Conservation (phyloP, 1,140 invertebrate species). For the Pseudomyrmex concolor region DNA sequence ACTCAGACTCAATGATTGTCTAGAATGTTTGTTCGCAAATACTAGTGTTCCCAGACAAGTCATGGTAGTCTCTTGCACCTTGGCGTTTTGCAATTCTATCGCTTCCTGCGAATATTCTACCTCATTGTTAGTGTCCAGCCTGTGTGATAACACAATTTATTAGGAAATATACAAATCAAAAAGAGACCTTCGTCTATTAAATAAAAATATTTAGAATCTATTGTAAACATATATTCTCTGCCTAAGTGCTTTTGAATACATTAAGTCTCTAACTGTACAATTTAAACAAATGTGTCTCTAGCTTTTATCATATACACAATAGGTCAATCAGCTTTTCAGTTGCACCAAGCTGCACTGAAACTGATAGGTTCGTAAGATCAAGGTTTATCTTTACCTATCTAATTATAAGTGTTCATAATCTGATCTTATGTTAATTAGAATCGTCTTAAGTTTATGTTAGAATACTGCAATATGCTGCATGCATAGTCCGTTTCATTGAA, state of each 20-base stretch:
- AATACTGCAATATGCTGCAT: too few relatives aligned
- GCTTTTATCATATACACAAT: too few relatives aligned
- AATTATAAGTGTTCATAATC: too few relatives aligned
- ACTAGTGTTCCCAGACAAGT: slow-evolving; percentile 83
- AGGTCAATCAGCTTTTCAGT: too few relatives aligned
- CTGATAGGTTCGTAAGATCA: too few relatives aligned
- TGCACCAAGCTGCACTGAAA: too few relatives aligned
- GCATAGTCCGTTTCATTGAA: too few relatives aligned
- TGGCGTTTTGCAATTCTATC: slow-evolving; percentile 48
- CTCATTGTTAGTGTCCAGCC: slow-evolving; percentile 76
- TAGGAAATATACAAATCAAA: background rate
- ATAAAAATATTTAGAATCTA: background rate
- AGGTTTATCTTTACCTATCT: too few relatives aligned
- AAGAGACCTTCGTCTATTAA: background rate
- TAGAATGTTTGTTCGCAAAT: slow-evolving; percentile 81
- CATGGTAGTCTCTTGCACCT: slow-evolving; percentile 79
- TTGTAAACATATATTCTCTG: background rate
- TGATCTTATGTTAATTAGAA: too few relatives aligned
- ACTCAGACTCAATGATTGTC: slow-evolving; percentile 68
- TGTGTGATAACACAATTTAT: slow-evolving; percentile 40
- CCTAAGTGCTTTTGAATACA: background rate
- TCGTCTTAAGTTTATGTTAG: too few relatives aligned
- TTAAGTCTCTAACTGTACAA: background rate
- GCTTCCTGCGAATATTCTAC: slow-evolving; percentile 66
- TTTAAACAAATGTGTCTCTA: background rate